Base-by-base conservation (phyloP, 2,113 vertebrate species). In the Caranx ignobilis region DNA sequence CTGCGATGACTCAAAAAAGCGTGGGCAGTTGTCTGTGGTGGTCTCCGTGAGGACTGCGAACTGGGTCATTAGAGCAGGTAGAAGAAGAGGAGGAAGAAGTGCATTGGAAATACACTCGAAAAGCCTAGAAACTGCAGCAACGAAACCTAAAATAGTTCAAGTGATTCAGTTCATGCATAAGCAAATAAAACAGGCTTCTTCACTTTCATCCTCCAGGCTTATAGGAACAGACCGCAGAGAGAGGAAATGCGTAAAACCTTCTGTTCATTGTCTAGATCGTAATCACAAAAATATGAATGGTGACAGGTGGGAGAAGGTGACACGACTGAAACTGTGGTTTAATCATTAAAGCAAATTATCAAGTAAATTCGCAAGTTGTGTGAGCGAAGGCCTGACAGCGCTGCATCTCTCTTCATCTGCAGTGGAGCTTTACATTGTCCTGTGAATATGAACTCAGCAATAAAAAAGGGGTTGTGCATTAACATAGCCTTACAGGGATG, bases 31-130 rank as follows among this genome's bases (percentile, higher is more conserved):
- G 68, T 68, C 79, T 77, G 13, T 57, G 71, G 7, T 21, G 31
- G 64, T 61, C 47, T 78, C 11, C 21, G 61, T 68, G 19, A 57
- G 41, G 55, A 31, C 62, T 70, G 35, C 2, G 2, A 88, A 82
- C 65, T 79, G 74, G 90, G 83, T 86, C 59, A 88, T 80, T 85
- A 63, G 81, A 82, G 56, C 60, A 81, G n/a, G 47, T 52, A 59
- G 41, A 31, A 50, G 31, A 77, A 35, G 39, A 26, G 26, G 26
- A 26, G 26, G 26, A 31, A 81, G 16, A 71, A 19, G 43, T 45
- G 39, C 37, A 34, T 39, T 31, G 10, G 41, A 76, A 57, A 73
- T 41, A 61, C 32, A 45, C 19, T 48, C 48, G 10, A 63, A 47
- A 35, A 64, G 4, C 19, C 16, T 48, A 32, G 18, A 50, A 60